These are phyloP conservation scores for Copidosoma floridanum DNA, from an alignment of 1,140 invertebrate genomes.

Conservation along the genomic window DNA sequence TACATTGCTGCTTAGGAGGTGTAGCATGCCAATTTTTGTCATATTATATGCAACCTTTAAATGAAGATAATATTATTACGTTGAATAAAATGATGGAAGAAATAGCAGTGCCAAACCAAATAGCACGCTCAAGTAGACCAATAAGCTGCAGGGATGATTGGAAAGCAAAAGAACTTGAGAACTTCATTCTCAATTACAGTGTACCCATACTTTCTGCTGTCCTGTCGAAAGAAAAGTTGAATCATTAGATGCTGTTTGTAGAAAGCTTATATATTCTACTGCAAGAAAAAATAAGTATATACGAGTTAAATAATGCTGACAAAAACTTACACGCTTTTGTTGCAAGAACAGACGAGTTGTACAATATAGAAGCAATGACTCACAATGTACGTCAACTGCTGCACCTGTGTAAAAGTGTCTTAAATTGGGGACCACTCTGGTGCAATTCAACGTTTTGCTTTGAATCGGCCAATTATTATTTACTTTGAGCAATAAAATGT, in stretches of 20 bases:
- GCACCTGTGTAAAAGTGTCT: constrained; percentile 6
- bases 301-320: constrained; percentile 7
- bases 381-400: constrained; percentile 20
- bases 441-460: background rate
- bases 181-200: constrained; percentile 15
- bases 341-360: constrained; percentile 2
- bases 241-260: constrained; percentile 16
- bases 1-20: constrained; percentile 5
- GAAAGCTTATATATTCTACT: constrained; percentile 17
- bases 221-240: background rate
- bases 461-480: background rate
- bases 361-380: constrained; percentile 17
- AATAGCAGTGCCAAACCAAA: constrained; percentile 17
- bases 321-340: constrained; percentile 19
- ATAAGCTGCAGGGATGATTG: constrained; percentile 7
- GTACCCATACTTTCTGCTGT: constrained; percentile 1
- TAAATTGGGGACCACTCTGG: constrained; percentile 4
- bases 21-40: constrained; percentile 15
- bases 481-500: constrained; percentile 4
- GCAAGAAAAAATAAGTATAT: constrained; percentile 9
- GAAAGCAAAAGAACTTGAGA: constrained; percentile 22
- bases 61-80: background rate
- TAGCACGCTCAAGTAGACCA: background rate
- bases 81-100: constrained; percentile 6
- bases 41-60: constrained; percentile 8